Conservation (phyloP, 1,140 invertebrate genomes). For the Eulimnadia texana region DNA sequence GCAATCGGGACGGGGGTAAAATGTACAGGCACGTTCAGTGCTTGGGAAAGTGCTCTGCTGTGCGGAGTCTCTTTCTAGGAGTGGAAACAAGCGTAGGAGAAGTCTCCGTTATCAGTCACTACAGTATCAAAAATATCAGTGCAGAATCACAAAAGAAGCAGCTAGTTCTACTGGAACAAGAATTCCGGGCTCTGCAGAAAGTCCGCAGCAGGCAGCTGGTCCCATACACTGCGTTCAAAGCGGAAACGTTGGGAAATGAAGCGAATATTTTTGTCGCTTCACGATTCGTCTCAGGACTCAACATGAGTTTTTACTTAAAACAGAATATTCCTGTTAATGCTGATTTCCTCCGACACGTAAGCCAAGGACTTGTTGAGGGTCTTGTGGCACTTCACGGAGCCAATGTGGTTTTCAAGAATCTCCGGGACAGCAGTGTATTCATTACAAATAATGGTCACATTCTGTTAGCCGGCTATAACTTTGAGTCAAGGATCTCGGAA, state of each 20-base stretch:
- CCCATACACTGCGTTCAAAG: conserved; percentile 47
- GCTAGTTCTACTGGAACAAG: conserved; percentile 44
- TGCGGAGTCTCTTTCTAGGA: background rate
- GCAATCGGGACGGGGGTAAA: conserved; percentile 1
- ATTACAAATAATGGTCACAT: conserved; percentile 29
- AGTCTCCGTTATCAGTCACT: conserved; percentile 12
- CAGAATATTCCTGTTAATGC: conserved; percentile 30
- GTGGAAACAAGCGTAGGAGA: conserved; percentile 4
- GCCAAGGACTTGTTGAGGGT: conserved; percentile 45
- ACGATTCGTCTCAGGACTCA: conserved; percentile 46
- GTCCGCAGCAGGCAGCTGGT: conserved; percentile 54
- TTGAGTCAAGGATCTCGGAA: conserved; percentile 46
- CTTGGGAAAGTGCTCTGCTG: background rate
- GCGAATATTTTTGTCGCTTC: conserved; percentile 26
- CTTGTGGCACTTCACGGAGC: conserved; percentile 57
- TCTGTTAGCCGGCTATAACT: conserved; percentile 48
- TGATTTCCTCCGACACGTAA: conserved; percentile 44
- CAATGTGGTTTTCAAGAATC: conserved; percentile 58
- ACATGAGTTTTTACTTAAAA: conserved; percentile 25
- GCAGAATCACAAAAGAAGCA: conserved; percentile 11
- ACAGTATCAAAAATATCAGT: conserved; percentile 31
- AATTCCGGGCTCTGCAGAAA: conserved; percentile 47
- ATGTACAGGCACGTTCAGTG: background rate
- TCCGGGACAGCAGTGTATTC: conserved; percentile 29
- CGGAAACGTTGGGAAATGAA: background rate